Base-by-base conservation (phyloP, 2,113 vertebrate genomes). In the Melanostigma gelatinosum region DNA sequence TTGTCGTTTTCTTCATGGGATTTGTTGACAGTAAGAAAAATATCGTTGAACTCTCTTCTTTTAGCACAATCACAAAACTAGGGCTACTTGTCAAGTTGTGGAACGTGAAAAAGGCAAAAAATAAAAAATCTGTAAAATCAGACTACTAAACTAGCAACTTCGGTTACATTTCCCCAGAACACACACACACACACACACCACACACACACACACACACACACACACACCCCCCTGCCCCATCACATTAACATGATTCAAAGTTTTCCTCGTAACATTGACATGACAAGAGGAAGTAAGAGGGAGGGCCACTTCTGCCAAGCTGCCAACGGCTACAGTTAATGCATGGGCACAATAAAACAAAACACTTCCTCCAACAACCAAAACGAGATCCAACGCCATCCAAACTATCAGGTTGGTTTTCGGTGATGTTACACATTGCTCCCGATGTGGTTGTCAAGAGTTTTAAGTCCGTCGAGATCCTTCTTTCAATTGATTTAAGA, bases 191-290 rank as follows among this genome's bases (percentile, higher is more conserved):
- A 46, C 27, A 72, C 38, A 50, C 8, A 68, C 15, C 50, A 61
- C 34, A 62, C 40, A 46, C 27, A 72, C 38, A 50, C 8, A 68
- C 15, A n/a, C 0, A 38, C 20, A 75, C 15, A 40, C 2, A 22
- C 13, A 65, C 10, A 64, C 1, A 52, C 32, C 4, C 36, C 3
- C 4, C 12, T 15, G 4, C 10, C 9, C n/a, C 22, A 20, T 50
- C 10, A 3, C 2, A 0, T 20, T 1, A 22, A 12, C 22, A 7
- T 7, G 32, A 82, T 42, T 78, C 11, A 12, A 0, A 3, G 0
- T 24, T 48, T 6, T 1, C 9, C 20, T 70, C 1, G 4, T 9
- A 67, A 0, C 0, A 0, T 1, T 66, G 16, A 50, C 40, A 61
- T 0, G 63, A 3, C 1, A 58, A 2, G 6, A 50, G 64, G 38